Evolutionary conservation across 2,888 invertebrate genomes (phyloP).

Genomic region (Sthenelais limicola): DNA sequence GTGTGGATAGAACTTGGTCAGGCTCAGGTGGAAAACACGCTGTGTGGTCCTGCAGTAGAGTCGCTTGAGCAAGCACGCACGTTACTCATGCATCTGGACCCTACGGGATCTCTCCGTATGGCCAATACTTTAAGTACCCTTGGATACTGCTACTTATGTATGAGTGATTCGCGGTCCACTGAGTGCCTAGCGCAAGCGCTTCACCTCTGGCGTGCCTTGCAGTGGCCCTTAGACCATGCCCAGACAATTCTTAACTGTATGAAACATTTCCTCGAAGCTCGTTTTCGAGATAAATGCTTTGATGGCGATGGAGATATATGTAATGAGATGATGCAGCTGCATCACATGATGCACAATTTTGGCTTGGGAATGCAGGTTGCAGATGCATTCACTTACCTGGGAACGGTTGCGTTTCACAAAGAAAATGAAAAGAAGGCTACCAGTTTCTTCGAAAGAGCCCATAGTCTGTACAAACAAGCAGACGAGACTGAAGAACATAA

Average conservation of each 20-base stretch:
- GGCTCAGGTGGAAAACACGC: slow-evolving; percentile 37
- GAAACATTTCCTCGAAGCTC: slow-evolving; percentile 44
- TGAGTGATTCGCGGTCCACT: slow-evolving; percentile 28
- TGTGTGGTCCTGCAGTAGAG: slow-evolving; percentile 33
- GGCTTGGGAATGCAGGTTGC: slow-evolving; percentile 42
- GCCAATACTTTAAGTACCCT: slow-evolving; percentile 44
- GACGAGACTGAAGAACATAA: slow-evolving; percentile 16
- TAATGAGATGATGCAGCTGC: slow-evolving; percentile 44
- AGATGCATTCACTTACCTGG: slow-evolving; percentile 48
- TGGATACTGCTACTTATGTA: slow-evolving; percentile 46
- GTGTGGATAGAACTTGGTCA: slow-evolving; percentile 38
- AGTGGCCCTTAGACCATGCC: slow-evolving; percentile 43
- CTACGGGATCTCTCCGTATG: slow-evolving; percentile 12
- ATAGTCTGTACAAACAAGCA: slow-evolving; percentile 42
- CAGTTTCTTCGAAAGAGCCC: slow-evolving; percentile 42
- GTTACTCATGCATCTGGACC: slow-evolving; percentile 30
- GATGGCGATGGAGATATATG: slow-evolving; percentile 32
- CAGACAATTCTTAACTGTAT: slow-evolving; percentile 39
- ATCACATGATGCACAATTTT: slow-evolving; percentile 31
- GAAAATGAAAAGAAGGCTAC: slow-evolving; percentile 46
- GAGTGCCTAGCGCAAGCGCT: slow-evolving; percentile 26
- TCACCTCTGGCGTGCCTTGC: slow-evolving; percentile 40
- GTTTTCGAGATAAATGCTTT: slow-evolving; percentile 33
- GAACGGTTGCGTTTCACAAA: slow-evolving; percentile 48
- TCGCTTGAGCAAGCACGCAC: slow-evolving; percentile 24